Base-by-base conservation (phyloP, 2,888 invertebrate species). In the Hirtodrosophila alboralis region DNA sequence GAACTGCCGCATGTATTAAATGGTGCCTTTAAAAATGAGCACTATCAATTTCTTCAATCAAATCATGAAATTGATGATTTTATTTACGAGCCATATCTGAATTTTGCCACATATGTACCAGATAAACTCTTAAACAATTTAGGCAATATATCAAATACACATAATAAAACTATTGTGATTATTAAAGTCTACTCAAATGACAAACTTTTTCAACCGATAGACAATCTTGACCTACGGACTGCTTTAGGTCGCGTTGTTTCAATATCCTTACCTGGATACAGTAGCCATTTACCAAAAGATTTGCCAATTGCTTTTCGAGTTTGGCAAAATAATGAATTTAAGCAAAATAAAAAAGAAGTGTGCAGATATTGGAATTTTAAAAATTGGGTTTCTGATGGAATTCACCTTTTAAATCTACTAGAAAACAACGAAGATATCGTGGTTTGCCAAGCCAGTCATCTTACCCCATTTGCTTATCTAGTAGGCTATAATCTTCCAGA, bases 351-450 rank as follows among this genome's bases (percentile, higher is more conserved):
- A 1, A 30, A 4, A 4, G 16, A 57, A 7, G 51, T 43, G 18
- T 93, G 93, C 75, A 92, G 92, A 2, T 93, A 91, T 80, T 93
- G 93, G 93, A 92, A 93, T 74, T 93, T 92, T 88, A 40, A 92
- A 91, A 38, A 89, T 18, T 94, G 94, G 94, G 92, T 92, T 2
- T 90, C 89, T 0, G 90, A 91, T 44, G 94, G 94, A 0, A 92
- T 93, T 53, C 90, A 88, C 18, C 86, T 89, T 84, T 43, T 89
- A 71, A 81, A 89, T 72, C 66, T 84, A 47, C 77, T 86, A 52
- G 36, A 84, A 64, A 67, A 89, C 75, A 77, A 79, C 81, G 65
- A 90, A 73, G 67, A 88, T 88, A 68, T 93, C 3, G 87, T 90
- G 2, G 26, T 90, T 9, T 92, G 92, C 59, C 87, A 92, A 60